Evolutionary conservation across 1,140 invertebrate species (phyloP), one percentile per base, ranked within the genome.

Genomic region (Rhagoletis zephyria): DNA sequence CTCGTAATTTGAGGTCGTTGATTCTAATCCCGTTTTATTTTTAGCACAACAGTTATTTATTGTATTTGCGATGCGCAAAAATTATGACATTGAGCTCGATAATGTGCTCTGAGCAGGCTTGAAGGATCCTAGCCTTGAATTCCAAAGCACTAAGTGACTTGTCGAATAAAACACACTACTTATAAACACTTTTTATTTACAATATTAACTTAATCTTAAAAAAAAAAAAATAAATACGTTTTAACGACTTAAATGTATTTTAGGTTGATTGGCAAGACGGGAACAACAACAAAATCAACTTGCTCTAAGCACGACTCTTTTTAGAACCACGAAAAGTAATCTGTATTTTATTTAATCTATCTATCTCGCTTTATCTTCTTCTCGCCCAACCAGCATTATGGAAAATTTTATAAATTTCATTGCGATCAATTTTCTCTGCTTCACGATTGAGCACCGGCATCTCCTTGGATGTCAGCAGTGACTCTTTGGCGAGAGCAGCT

Each of bases 401-500:
- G 16, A 97, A 94, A 77, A 97, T 95, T 88, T 95, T 94, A 89
- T 95, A 96, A 87, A 97, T 96, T 90, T 95, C 95, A 88, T 95
- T 94, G 19, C 96, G 94, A 1, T 96, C 95, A 89, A 97, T 97
- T 91, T 96, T 95, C 88, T 97, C 96, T 0, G 96, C 95, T 90
- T 97, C 96, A 4, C 96, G 94, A 90, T 97, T 94, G 60, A 95
- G 94, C 3, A 97, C 96, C 70, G 95, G 95, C 92, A 95, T 95
- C 92, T 97, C 96, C 90, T 96, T 96, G 85, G 95, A 94, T 0
- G 94, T 94, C 86, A 96, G 95, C 95, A 96, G 96, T 2, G 96
- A 96, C 89, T 96, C 95, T 89, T 95, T 95, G 0, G 96, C 96
- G 5, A 97, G 93, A 1, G 94, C 95, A 16, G 95, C 94, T 14